These are phyloP conservation scores for Megaceryle torquata DNA, from an alignment of 2,113 vertebrate genomes.

Conservation along the genomic window DNA sequence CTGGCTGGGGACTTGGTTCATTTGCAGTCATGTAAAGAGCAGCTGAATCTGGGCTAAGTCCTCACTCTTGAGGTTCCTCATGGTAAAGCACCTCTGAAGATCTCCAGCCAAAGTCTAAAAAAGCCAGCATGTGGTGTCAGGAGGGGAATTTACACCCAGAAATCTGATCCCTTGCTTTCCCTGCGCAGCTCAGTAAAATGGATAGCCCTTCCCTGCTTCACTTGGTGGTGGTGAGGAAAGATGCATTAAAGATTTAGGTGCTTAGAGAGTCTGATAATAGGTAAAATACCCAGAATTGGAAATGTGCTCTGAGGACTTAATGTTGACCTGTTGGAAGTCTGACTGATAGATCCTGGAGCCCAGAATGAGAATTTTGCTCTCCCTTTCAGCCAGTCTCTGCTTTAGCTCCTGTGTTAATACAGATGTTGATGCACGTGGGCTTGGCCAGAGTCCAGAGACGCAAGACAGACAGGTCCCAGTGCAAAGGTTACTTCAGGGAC, in stretches of 20 bases:
- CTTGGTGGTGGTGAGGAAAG: not conserved
- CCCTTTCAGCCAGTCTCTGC: not conserved
- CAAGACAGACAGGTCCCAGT: not conserved
- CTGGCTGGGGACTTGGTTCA: not conserved
- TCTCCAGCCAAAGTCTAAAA: not conserved
- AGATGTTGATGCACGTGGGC: rapidly evolving
- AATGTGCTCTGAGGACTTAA: not conserved
- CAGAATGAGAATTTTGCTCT: not conserved
- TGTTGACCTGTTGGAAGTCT: not conserved
- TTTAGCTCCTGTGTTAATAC: not conserved
- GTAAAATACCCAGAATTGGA: not conserved
- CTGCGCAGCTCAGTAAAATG: not conserved
- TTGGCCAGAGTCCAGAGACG: not conserved
- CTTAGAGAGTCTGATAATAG: not conserved
- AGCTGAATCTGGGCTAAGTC: not conserved
- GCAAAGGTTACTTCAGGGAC: not conserved
- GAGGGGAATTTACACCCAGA: not conserved
- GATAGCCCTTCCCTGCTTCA: not conserved
- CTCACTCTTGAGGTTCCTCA: not conserved
- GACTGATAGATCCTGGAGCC: not conserved
- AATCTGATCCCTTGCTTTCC: not conserved
- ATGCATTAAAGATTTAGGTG: not conserved
- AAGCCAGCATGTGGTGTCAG: not conserved
- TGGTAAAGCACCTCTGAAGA: not conserved
- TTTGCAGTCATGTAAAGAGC: not conserved